Base-by-base conservation (phyloP, 2,797 vertebrate genomes). In the Gephyroberyx darwinii region DNA sequence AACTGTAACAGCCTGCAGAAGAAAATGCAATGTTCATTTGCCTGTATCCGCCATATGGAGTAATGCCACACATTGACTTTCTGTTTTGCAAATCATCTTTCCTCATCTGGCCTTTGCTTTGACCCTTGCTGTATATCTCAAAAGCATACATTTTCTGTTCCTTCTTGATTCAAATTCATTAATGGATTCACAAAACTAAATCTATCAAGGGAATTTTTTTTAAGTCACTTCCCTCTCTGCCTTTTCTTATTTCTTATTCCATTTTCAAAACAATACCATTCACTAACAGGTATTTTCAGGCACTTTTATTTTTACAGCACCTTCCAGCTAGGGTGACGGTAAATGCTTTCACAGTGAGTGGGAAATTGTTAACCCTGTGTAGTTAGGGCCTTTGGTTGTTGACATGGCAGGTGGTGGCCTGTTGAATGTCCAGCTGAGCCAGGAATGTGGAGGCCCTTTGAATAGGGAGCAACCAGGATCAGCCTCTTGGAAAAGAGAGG, bases 321-420 rank as follows among this genome's bases (percentile, higher is more conserved):
- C 71, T 65, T 84, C 62, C 73, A 78, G 75, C 74, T 14, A 19
- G 65, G 65, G 60, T 82, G 85, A 80, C 5, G 12, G 80, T 80
- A 86, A 86, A 86, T 85, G 78, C 74, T 86, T 86, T 87, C 65
- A 65, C 69, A 59, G 72, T n/a, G 65, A 52, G 47, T 43, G 60
- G 55, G 19, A 72, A 74, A 43, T 78, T 80, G 76, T 90, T 87
- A 89, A 83, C 82, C 68, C 70, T 26, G 41, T 59, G 61, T 35
- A 78, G 78, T 85, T 47, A 77, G 50, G 41, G 58, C 65, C 16
- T 33, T 20, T 56, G 51, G 39, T 58, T 72, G 86, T 80, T 90
- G 90, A 91, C 83, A 74, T 76, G 85, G 82, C 90, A 90, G 88
- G 90, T 87, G 86, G 89, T 52, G 86, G 90, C 85, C 90, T 91